phyloP scores from a whole-genome alignment of 2,888 invertebrate species.

The Antitype chi region DNA sequence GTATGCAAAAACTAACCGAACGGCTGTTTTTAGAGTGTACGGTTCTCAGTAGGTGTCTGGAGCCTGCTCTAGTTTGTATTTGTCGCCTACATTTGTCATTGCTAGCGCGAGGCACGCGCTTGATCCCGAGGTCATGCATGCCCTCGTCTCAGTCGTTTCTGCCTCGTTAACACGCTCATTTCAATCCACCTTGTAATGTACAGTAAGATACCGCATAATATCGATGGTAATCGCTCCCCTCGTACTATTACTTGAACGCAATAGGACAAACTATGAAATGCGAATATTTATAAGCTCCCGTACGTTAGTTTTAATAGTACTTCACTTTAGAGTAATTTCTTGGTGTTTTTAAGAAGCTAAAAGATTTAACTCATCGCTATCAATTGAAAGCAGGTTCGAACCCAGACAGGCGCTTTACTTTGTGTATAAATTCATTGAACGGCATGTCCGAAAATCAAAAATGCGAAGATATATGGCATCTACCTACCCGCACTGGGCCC shows the following conservation, averaged over 20 bases:
- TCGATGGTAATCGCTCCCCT: slow-evolving; percentile 69
- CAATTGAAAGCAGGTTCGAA: neutral
- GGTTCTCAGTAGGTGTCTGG: slow-evolving; percentile 53
- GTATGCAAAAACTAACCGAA: slow-evolving; percentile 54
- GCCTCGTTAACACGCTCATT: slow-evolving; percentile 81
- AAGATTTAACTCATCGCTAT: slow-evolving; percentile 16
- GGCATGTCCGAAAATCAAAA: no score
- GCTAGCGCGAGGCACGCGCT: slow-evolving; percentile 75
- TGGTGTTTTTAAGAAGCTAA: slow-evolving; percentile 12
- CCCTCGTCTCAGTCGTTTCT: slow-evolving; percentile 76
- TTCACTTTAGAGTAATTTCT: slow-evolving; percentile 1
- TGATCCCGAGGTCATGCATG: slow-evolving; percentile 81
- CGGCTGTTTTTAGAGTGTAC: slow-evolving; percentile 40
- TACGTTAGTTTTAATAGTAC: slow-evolving; percentile 6
- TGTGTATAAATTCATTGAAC: no score
- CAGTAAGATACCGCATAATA: slow-evolving; percentile 70
- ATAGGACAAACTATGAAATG: slow-evolving; percentile 44
- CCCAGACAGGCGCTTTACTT: no score
- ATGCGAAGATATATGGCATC: no score
- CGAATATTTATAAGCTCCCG: slow-evolving; percentile 30
- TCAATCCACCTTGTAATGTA: slow-evolving; percentile 73
- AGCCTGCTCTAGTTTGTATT: slow-evolving; percentile 69
- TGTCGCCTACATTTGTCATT: slow-evolving; percentile 79
- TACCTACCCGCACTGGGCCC: no score
- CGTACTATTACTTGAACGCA: slow-evolving; percentile 40